Conservation (phyloP, 2,888 invertebrate genomes). For the Nomada ruficornis region DNA sequence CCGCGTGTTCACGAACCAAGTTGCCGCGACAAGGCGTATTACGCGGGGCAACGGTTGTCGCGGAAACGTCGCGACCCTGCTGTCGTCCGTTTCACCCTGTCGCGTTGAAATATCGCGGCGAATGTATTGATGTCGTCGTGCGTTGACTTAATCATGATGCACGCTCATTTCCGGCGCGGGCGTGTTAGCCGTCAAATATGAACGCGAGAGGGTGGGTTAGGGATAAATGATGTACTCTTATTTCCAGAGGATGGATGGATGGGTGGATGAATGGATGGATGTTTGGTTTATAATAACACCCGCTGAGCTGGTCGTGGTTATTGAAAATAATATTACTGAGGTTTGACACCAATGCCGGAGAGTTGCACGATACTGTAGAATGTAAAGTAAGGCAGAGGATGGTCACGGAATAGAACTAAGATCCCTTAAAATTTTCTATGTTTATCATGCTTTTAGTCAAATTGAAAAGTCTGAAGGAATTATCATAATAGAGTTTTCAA, state of each 20-base stretch:
- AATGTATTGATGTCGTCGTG: conserved; percentile 30
- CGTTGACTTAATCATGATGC: conserved; percentile 41
- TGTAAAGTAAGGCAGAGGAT: no score
- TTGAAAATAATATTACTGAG: not conserved
- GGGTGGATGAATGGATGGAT: not conserved
- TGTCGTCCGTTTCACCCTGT: conserved; percentile 16
- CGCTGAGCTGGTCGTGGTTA: not conserved
- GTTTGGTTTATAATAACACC: no score
- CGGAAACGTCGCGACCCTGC: conserved; percentile 14
- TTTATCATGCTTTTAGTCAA: no score
- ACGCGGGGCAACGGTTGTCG: conserved; percentile 20
- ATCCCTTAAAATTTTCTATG: no score
- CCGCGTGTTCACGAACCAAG: conserved; percentile 43
- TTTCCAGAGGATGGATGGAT: not conserved
- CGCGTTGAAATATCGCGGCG: conserved; percentile 48
- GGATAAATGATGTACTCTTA: conserved; percentile 19
- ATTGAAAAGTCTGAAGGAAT: no score
- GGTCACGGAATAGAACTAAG: no score
- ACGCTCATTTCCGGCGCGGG: conserved; percentile 3
- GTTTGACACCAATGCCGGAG: no score
- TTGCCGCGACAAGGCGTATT: conserved; percentile 38
- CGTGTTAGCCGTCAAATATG: not conserved
- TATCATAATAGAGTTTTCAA: no score
- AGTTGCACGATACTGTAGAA: no score
- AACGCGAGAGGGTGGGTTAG: not conserved